These are phyloP conservation scores for Ptilorrhoa leucosticta DNA, from an alignment of 2,113 vertebrate species.

Conservation along the genomic window DNA sequence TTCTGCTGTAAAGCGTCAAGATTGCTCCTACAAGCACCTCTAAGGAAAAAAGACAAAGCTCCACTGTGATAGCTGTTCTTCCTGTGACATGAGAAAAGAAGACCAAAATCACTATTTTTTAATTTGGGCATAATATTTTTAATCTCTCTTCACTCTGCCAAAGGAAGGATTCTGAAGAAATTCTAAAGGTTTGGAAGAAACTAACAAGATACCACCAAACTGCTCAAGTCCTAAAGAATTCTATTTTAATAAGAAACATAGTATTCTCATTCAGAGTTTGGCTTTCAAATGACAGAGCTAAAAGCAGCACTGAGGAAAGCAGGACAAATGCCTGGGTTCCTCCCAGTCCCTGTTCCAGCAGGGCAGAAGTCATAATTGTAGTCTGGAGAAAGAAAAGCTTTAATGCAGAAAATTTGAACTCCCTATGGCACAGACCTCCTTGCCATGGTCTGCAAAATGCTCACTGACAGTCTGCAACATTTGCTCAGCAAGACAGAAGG, in stretches of 20 bases:
- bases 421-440: background rate
- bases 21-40: background rate
- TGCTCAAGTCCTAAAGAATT: background rate
- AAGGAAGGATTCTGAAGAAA: background rate
- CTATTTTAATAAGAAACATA: background rate
- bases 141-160: background rate
- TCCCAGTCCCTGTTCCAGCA: background rate
- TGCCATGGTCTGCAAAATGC: background rate
- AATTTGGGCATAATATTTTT: background rate
- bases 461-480: background rate
- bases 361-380: background rate
- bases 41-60: background rate
- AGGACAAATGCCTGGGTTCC: background rate
- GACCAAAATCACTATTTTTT: background rate
- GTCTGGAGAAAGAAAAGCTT: background rate
- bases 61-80: rapidly evolving
- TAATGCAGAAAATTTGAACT: background rate
- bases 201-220: background rate
- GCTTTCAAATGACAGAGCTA: background rate
- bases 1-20: background rate
- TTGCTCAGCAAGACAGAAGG: background rate
- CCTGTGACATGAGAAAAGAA: background rate
- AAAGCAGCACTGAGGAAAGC: background rate
- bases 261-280: background rate
- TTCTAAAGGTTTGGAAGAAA: background rate